phyloP scores from a whole-genome alignment of 1,140 invertebrate genomes.

The Mercenaria mercenaria region DNA sequence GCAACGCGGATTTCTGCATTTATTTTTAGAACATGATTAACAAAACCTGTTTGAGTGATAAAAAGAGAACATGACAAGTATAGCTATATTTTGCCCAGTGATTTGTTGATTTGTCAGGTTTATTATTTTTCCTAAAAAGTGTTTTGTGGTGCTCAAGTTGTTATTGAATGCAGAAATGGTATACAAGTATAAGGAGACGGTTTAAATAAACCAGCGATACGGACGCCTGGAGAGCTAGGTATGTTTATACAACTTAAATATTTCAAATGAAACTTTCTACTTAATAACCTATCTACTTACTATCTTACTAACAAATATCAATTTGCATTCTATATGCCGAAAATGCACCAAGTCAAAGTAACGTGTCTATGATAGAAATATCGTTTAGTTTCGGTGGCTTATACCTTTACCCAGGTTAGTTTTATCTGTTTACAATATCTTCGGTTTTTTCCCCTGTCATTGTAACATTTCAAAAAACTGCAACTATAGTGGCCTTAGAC shows the following conservation, averaged over 20 bases:
- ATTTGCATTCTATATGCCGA: too few species aligned
- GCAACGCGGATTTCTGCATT: conserved; percentile 3
- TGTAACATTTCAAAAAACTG: too few species aligned
- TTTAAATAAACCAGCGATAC: neutral
- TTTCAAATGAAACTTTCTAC: neutral
- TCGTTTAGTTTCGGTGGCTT: too few species aligned
- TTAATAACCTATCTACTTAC: neutral
- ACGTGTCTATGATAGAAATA: too few species aligned
- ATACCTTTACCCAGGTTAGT: too few species aligned
- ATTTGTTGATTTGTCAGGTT: neutral
- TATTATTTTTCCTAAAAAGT: neutral
- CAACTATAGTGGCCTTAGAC: too few species aligned
- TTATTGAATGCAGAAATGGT: neutral
- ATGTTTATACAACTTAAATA: conserved; percentile 7
- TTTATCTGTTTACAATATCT: too few species aligned
- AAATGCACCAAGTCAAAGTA: too few species aligned
- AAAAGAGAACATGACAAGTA: neutral
- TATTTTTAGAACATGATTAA: conserved; percentile 48
- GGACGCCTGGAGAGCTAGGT: neutral
- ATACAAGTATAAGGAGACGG: neutral
- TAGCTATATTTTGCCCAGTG: neutral
- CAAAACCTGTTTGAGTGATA: conserved; percentile 24
- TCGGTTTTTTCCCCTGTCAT: too few species aligned
- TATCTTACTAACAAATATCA: neutral
- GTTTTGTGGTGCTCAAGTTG: neutral